Conservation (phyloP, 2,113 vertebrate genomes). For the Coryphaenoides rupestris region DNA sequence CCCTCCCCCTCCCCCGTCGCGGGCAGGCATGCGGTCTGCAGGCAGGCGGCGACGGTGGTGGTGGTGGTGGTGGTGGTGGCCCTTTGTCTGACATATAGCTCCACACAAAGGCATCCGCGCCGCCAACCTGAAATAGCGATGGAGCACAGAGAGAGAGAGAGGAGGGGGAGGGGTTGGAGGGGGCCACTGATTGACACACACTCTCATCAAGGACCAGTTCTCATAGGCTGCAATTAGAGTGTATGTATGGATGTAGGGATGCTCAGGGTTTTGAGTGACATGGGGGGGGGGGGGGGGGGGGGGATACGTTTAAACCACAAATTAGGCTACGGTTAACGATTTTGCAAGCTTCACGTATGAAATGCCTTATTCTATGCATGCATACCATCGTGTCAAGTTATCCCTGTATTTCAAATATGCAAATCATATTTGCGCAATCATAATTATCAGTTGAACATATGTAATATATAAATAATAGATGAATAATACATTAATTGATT, state of each 20-base stretch:
- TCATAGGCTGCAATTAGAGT: slow-evolving; percentile 47
- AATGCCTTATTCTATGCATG: neutral
- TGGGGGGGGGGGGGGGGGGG: neutral
- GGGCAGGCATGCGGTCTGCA: slow-evolving; percentile 14
- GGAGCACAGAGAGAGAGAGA: slow-evolving; percentile 12
- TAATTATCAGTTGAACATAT: too few relatives aligned
- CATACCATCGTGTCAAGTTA: neutral
- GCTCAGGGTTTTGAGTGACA: neutral
- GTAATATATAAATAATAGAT: too few relatives aligned
- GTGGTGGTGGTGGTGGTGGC: slow-evolving; percentile 24
- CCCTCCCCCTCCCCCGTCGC: slow-evolving; percentile 23
- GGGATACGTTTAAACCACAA: neutral
- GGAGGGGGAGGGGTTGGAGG: neutral
- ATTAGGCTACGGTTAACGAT: too few relatives aligned
- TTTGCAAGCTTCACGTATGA: too few relatives aligned
- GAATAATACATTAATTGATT: too few relatives aligned
- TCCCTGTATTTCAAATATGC: neutral
- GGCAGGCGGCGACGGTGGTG: slow-evolving; percentile 30
- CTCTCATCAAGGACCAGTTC: slow-evolving; percentile 64
- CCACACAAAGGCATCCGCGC: slow-evolving; percentile 50
- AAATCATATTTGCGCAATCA: too few relatives aligned
- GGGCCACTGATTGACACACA: neutral
- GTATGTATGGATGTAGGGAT: neutral
- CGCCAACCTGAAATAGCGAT: slow-evolving; percentile 30
- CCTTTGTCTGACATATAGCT: slow-evolving; percentile 66